These are phyloP conservation scores for Malthinus seriepunctatus DNA, from an alignment of 2,888 invertebrate species.

Conservation along the genomic window DNA sequence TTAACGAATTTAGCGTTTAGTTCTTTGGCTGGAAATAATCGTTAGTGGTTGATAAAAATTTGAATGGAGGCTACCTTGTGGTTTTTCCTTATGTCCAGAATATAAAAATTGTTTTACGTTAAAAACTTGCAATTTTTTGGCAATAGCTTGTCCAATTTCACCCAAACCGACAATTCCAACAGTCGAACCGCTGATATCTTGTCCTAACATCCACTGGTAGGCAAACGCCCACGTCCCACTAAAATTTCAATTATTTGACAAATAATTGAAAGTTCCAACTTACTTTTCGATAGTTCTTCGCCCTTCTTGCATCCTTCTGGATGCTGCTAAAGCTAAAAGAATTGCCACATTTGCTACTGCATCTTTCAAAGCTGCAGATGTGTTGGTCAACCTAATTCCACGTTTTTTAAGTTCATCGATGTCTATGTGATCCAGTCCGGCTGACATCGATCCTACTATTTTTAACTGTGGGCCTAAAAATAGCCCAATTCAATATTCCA, in stretches of 20 bases:
- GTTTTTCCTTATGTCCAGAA: conserved; percentile 68
- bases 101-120: conserved; percentile 74
- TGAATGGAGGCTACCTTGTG: conserved; percentile 55
- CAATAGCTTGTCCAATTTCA: conserved; percentile 75
- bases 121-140: conserved; percentile 73
- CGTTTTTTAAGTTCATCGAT: conserved; percentile 68
- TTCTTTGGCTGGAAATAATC: conserved; percentile 47
- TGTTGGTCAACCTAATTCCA: conserved; percentile 78
- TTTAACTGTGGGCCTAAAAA: conserved; percentile 68
- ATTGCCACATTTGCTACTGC: conserved; percentile 85
- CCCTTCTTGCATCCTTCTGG: conserved; percentile 78
- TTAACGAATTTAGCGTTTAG: conserved; percentile 52
- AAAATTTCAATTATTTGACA: too few species aligned
- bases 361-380: conserved; percentile 73
- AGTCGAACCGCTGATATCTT: conserved; percentile 74
- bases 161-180: conserved; percentile 87
- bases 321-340: conserved; percentile 73
- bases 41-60: background rate
- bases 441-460: conserved; percentile 81
- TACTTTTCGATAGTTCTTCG: conserved; percentile 66
- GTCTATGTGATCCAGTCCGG: conserved; percentile 85
- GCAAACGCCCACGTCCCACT: conserved; percentile 52
- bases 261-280: too few species aligned
- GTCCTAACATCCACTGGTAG: conserved; percentile 78
- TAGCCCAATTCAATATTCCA: background rate